These are phyloP conservation scores for Rhabdomys dilectus DNA, from an alignment of 2,113 vertebrate genomes.

Conservation along the genomic window DNA sequence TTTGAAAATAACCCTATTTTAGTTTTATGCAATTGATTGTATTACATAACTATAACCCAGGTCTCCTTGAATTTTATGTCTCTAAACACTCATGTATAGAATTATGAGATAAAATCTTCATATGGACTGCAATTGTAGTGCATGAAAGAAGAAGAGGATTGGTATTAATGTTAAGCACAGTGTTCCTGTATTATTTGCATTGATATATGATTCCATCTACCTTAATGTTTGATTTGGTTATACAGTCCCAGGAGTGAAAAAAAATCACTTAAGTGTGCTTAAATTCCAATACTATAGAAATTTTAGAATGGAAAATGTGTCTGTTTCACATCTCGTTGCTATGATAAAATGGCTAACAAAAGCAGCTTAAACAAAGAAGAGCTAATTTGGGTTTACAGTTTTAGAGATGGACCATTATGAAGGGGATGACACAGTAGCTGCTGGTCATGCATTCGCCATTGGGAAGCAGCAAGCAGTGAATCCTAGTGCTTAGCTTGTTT, in stretches of 20 bases:
- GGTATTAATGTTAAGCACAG: neutral
- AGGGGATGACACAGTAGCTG: rapidly evolving
- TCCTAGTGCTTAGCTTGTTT: neutral
- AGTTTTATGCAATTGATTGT: slow-evolving; percentile 27
- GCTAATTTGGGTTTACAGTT: neutral
- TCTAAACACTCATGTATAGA: neutral
- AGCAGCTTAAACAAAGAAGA: neutral
- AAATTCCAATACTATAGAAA: neutral
- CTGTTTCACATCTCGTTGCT: neutral
- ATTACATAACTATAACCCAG: neutral
- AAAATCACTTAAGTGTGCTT: neutral
- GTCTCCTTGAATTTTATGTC: neutral
- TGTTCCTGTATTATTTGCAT: neutral
- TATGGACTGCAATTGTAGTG: neutral
- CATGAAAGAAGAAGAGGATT: neutral
- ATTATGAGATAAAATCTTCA: neutral
- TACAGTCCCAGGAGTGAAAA: neutral
- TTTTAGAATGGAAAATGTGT: neutral
- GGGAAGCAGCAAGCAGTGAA: neutral
- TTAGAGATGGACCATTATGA: neutral
- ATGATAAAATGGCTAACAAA: neutral
- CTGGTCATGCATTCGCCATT: neutral
- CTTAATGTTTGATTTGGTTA: slow-evolving; percentile 27
- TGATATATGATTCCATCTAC: neutral
- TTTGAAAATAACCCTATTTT: neutral